A percentile compares a stretch with the other conserved stretches of the same genome.
These are phyloP conservation scores for Caenorhabditis japonica DNA, from an alignment of 2,888 invertebrate genomes.

Conservation along the genomic window DNA sequence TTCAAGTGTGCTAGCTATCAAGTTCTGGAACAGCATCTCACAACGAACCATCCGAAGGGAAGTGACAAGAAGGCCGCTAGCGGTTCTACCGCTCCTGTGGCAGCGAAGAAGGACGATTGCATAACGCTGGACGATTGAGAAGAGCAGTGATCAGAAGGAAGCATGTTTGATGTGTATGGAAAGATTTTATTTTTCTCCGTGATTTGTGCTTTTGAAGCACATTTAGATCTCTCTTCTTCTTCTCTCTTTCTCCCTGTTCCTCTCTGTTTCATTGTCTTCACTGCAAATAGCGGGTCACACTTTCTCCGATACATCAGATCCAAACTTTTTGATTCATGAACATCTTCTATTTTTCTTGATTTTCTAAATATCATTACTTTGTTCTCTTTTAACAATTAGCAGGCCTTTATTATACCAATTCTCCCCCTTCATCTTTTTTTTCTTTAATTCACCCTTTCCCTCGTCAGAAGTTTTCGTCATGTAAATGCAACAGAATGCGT, in stretches of 20 bases:
- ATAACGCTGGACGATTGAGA: slow-evolving; percentile 64
- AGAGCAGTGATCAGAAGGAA: not conserved
- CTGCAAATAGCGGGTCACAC: too few species aligned
- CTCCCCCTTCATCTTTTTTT: not conserved
- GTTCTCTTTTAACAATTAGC: too few species aligned
- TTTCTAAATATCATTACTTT: too few species aligned
- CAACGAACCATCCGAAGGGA: slow-evolving; percentile 69
- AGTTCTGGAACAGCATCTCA: slow-evolving; percentile 72
- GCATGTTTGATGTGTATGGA: not conserved
- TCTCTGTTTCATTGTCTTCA: not conserved
- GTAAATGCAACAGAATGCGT: too few species aligned
- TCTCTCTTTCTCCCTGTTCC: not conserved
- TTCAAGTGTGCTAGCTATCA: slow-evolving; percentile 71
- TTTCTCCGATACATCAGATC: too few species aligned
- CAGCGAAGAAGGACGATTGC: slow-evolving; percentile 54
- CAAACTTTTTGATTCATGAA: too few species aligned
- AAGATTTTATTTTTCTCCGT: not conserved
- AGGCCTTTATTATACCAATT: too few species aligned
- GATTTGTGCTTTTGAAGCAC: not conserved
- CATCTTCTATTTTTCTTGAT: too few species aligned
- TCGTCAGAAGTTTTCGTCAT: not conserved
- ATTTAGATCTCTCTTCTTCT: not conserved
- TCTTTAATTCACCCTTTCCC: not conserved
- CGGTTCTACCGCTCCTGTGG: not conserved
- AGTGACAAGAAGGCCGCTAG: slow-evolving; percentile 32